Evolutionary conservation across 2,797 vertebrate genomes (phyloP), one percentile per base, ranked within the genome.

Genomic region (Emydoidea blandingii): DNA sequence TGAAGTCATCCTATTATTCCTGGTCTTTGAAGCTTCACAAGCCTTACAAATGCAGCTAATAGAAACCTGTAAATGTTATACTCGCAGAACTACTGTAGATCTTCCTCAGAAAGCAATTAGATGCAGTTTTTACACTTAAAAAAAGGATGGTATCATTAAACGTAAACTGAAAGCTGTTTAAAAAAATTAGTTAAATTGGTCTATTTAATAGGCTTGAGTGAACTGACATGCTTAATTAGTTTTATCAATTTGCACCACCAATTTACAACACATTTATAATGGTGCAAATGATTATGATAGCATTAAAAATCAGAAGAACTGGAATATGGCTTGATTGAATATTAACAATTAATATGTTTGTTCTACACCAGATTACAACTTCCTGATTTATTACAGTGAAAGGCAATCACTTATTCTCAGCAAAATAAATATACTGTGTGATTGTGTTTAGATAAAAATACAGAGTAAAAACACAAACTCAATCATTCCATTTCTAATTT

Each of bases 231-330:
- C 59, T 95, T 94, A 93, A 96, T 96, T 97, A 93, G 54, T 78
- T 95, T 93, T 89, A 88, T 92, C 94, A 97, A 16, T 96, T 97
- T 97, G 88, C 74, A 96, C 68, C 92, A 96, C 56, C 74, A 95
- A 83, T 86, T 79, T 91, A 50, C 91, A 93, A 85, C 91, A 57
- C 90, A 89, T 95, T 95, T 92, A 52, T 91, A 95, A 87, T 85
- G 47, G 18, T 89, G n/a, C 92, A 84, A 95, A 94, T 89, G 0
- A 95, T 96, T 94, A 95, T 11, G 10, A 34, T 84, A 86, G 37
- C 59, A 65, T 95, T 92, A 96, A 54, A 49, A 95, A 59, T n/a
- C 89, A 95, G 79, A 92, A 87, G 84, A 95, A 88, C 65, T 93
- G 87, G 54, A 86, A 83, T 96, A 95, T 4, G 1, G 74, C 84